Evolutionary conservation across 2,888 invertebrate species (phyloP), one percentile per base, ranked within the genome.

Genomic region (Stenodera caucasica): DNA sequence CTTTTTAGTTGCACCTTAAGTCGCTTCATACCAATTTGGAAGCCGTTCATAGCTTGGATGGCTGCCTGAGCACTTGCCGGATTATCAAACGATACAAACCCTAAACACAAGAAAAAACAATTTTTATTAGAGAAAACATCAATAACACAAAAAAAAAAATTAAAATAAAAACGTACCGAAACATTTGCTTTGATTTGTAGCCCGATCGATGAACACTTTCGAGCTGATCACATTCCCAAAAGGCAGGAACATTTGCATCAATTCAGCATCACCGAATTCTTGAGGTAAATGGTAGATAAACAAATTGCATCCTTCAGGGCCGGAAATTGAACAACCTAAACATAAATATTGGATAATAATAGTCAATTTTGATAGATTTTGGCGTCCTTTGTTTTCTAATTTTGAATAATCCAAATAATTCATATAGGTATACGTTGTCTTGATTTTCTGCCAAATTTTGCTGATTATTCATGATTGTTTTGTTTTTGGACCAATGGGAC

Each of bases 231-330:
- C 98, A 83, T 95, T 97, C 76, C 99, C 99, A 82, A 99, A 99
- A 67, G 98, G 98, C 82, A 98, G 88, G 85, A 99, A 99, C 98
- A 99, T 98, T 86, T 98, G 98, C 91, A 98, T 98, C 80, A 99
- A 89, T 84, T 99, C 99, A 67, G 92, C 91, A 82, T 99, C 99
- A 61, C 98, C 98, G 81, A 99, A 99, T 85, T 99, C 99, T 85
- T 98, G 98, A 72, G 99, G 99, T 84, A 99, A 90, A 86, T 99
- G 99, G 86, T 99, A 99, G 85, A 99, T 99, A 89, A 99, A 99
- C 77, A 99, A 90, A 84, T 99, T 99, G 87, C 98, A 98, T 81
- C 98, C 99, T 86, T 99, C 98, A 73, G 98, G 98, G 81, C 98
- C 98, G 81, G 94, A 93, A 85, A 94, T 92, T 80, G 94, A 94